phyloP scores from a whole-genome alignment of 2,797 vertebrate species.

The Ceryle rudis region DNA sequence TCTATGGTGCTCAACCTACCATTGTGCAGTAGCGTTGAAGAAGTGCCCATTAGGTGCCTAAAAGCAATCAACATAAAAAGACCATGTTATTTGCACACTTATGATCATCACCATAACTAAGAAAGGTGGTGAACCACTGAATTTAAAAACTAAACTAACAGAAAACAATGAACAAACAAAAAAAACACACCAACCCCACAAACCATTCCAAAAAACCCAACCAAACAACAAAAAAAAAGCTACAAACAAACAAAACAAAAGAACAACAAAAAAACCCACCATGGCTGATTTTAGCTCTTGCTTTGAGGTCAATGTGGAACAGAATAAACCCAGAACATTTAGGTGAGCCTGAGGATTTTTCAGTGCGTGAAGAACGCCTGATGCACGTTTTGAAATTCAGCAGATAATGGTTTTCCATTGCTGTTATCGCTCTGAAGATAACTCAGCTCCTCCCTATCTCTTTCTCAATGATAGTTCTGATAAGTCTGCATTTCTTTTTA shows the following conservation, averaged over 20 bases:
- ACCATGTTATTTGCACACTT: fast-evolving
- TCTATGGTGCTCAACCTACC: background rate
- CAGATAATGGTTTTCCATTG: background rate
- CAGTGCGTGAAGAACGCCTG: background rate
- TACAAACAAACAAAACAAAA: no score
- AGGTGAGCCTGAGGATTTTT: slow-evolving; percentile 31
- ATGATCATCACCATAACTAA: background rate
- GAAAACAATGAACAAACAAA: no score
- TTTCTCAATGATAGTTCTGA: background rate
- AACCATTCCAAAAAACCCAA: no score
- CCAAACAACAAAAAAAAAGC: no score
- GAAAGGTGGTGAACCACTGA: background rate
- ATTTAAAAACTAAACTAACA: background rate
- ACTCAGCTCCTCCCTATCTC: background rate
- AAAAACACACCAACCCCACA: no score
- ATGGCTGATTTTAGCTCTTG: background rate
- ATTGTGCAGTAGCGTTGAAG: background rate
- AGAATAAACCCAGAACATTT: background rate
- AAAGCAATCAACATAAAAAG: background rate
- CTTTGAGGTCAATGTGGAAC: background rate
- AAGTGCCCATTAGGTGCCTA: no score
- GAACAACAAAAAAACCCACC: no score
- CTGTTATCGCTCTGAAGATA: slow-evolving; percentile 8
- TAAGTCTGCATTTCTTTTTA: background rate
- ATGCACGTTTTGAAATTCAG: background rate